phyloP scores from a whole-genome alignment of 53 echinoderm and acorn worm genomes.

The Holothuria leucospilota region DNA sequence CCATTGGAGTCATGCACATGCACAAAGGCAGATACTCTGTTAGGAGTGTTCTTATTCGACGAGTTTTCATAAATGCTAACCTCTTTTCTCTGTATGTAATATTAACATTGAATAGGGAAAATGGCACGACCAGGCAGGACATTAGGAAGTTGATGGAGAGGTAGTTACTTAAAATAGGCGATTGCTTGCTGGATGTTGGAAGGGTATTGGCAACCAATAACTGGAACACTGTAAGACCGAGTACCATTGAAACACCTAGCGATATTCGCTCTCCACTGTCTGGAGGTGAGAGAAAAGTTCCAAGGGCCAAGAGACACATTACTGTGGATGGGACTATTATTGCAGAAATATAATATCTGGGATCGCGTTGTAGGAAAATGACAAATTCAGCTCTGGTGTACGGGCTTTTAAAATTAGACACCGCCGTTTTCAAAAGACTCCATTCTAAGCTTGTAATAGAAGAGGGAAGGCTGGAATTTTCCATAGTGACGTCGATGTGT shows the following conservation, averaged over 20 bases:
- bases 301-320: background rate
- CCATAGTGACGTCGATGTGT: no score
- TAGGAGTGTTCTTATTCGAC: background rate
- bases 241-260: slow-evolving; percentile 14
- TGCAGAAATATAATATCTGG: background rate
- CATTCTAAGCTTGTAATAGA: no score
- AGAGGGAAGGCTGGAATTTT: no score
- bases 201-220: background rate
- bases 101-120: background rate
- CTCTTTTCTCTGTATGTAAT: background rate
- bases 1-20: background rate
- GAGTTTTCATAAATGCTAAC: background rate
- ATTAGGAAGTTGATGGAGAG: background rate
- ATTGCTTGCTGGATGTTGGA: background rate
- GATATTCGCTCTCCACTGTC: slow-evolving; percentile 2
- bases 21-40: background rate
- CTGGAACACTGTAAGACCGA: slow-evolving; percentile 23
- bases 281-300: background rate
- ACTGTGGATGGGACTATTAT: background rate
- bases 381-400: background rate
- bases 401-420: no score
- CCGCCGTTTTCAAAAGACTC: no score
- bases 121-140: background rate
- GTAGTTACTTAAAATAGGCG: slow-evolving; percentile 1
- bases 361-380: background rate